Evolutionary conservation across 1,140 invertebrate species (phyloP), one percentile per base, ranked within the genome.

Genomic region (Metaphire vulgaris): DNA sequence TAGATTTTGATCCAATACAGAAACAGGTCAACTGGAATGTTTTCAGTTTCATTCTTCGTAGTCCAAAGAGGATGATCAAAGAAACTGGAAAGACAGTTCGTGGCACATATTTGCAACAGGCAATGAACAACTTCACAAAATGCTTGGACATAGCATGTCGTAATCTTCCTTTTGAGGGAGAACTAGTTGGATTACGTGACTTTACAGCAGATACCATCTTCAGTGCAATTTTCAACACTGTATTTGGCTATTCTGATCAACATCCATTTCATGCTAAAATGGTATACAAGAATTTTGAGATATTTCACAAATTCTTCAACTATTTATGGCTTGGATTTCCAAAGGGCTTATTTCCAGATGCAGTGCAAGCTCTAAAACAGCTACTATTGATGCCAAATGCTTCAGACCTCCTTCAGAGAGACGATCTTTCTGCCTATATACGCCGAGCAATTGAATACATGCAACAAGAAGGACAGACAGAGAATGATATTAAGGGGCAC

Each of bases 301-400:
- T 80, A 30, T 86, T 84, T 80, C 85, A 86, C 81, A 83, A 84
- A 76, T 85, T 83, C 77, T 86, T 86, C 81, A 86, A 85, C 79
- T 85, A 82, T 79, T 73, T 86, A 28, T 86, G 85, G 85, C 75
- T 86, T 0, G 85, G 85, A 66, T 33, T 86, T 33, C 84, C 85
- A 2, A 80, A 82, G 30, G 80, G 79, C 31, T 74, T 84, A 33
- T 86, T 86, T 77, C 85, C 85, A 2, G 80, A 80, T 41, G 85
- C 85, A 0, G 71, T 79, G 33, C 76, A 83, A n/a, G 83, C 85
- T n/a, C 76, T 84, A 1, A 78, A 81, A 32, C 75, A 82, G 1
- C 80, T 86, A 12, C 79, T 83, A 71, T 74, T 81, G 65, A 81
- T 83, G 68, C 85, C 85, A 12, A 69, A 26, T 6, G 81, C 84